phyloP scores from a whole-genome alignment of 2,797 vertebrate genomes.

The Acanthurus leucopareius region DNA sequence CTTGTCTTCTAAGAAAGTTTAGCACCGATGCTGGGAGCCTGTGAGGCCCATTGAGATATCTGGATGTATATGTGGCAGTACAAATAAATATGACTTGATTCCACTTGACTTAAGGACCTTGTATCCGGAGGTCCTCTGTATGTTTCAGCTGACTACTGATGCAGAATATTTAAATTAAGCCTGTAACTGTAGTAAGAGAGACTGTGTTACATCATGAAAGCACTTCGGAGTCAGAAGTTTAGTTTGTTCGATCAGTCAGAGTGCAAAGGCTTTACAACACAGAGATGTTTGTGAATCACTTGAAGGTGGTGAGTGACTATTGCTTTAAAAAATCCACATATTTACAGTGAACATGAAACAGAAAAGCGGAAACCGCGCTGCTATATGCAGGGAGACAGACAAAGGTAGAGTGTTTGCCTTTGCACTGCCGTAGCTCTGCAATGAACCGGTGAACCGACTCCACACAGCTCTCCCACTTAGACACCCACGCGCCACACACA shows the following conservation, averaged over 20 bases:
- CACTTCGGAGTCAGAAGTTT: slow-evolving; percentile 35
- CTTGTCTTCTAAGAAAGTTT: slow-evolving; percentile 38
- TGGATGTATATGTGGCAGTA: slow-evolving; percentile 4
- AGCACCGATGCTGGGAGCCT: slow-evolving; percentile 5
- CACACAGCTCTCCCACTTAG: slow-evolving; percentile 77
- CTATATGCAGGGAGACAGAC: slow-evolving; percentile 59
- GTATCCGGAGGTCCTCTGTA: neutral
- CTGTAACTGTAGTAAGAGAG: neutral
- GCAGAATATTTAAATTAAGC: slow-evolving; percentile 22
- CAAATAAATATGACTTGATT: slow-evolving; percentile 26
- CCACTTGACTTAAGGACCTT: neutral
- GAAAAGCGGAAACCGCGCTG: slow-evolving; percentile 46
- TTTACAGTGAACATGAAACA: slow-evolving; percentile 49
- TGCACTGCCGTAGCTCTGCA: slow-evolving; percentile 55
- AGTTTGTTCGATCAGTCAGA: slow-evolving; percentile 37
- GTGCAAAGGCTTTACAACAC: slow-evolving; percentile 28
- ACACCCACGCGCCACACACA: slow-evolving; percentile 65
- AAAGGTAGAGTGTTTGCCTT: slow-evolving; percentile 70
- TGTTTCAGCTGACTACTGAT: slow-evolving; percentile 14
- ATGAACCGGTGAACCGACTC: slow-evolving; percentile 76
- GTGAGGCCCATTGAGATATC: slow-evolving; percentile 33
- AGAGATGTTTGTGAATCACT: slow-evolving; percentile 48
- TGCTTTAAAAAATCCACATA: slow-evolving; percentile 39
- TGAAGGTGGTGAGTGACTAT: slow-evolving; percentile 8
- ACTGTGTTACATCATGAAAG: slow-evolving; percentile 24